A percentile compares a stretch with the other conserved stretches of the same genome.
Evolutionary conservation across 2,888 invertebrate species (phyloP).

Genomic region (Onthophagus sagittarius): DNA sequence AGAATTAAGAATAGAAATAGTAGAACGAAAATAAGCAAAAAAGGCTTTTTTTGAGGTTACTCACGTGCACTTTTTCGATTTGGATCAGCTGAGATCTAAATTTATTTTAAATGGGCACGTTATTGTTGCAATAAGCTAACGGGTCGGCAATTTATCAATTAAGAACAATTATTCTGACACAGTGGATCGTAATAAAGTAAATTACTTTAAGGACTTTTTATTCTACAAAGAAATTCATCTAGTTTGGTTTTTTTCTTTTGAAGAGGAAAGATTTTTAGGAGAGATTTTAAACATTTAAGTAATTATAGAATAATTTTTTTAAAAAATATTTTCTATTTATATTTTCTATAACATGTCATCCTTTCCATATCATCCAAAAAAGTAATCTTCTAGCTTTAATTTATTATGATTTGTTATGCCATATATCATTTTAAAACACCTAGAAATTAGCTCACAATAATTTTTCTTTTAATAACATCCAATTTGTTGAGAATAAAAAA

Average conservation of each 20-base stretch:
- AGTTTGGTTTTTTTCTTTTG: neutral
- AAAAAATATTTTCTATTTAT: too few species aligned
- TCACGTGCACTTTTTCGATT: neutral
- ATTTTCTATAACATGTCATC: too few species aligned
- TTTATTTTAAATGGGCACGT: neutral
- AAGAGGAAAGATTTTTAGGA: too few species aligned
- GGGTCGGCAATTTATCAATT: neutral
- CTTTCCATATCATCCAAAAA: too few species aligned
- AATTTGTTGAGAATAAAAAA: too few species aligned
- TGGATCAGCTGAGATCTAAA: neutral
- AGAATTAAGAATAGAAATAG: neutral
- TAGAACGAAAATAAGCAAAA: neutral
- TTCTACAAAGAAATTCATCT: neutral
- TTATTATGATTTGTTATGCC: too few species aligned
- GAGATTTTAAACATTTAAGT: too few species aligned
- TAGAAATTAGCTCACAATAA: too few species aligned
- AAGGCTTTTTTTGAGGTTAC: neutral
- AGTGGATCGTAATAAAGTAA: neutral
- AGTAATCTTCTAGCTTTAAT: too few species aligned
- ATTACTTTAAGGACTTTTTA: neutral
- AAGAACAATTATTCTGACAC: neutral
- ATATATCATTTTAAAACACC: too few species aligned
- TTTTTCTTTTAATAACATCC: too few species aligned
- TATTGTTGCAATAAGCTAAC: neutral
- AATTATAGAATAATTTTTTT: too few species aligned